Conservation (phyloP, 2,888 invertebrate species). For the Cheilosia impressa region DNA sequence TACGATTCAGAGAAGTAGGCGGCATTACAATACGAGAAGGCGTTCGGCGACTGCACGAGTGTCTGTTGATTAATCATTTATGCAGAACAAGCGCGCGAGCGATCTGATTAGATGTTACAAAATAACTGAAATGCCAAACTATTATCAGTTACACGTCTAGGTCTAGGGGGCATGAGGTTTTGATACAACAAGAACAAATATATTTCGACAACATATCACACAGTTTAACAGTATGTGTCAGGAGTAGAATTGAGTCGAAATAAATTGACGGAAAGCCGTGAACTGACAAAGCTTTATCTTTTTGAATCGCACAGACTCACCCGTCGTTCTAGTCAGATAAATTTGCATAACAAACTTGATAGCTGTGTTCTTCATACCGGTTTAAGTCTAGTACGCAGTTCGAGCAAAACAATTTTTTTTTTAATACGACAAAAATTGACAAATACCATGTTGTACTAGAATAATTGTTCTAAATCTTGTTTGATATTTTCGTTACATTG, state of each 20-base stretch:
- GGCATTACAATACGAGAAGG: not conserved
- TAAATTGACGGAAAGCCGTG: too few relatives aligned
- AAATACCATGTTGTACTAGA: too few relatives aligned
- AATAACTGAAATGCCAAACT: constrained; percentile 24
- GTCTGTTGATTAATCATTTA: constrained; percentile 48
- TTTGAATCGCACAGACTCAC: too few relatives aligned
- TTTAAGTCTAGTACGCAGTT: too few relatives aligned
- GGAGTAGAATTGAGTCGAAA: not conserved
- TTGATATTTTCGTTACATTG: too few relatives aligned
- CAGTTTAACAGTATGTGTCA: not conserved
- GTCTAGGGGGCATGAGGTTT: not conserved
- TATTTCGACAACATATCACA: not conserved
- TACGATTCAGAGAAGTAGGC: not conserved
- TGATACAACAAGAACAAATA: not conserved
- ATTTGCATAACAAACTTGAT: too few relatives aligned
- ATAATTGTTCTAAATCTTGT: too few relatives aligned
- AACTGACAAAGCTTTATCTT: too few relatives aligned
- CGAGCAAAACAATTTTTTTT: too few relatives aligned
- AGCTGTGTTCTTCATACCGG: too few relatives aligned
- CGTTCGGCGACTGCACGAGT: constrained; percentile 11
- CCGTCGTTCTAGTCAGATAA: too few relatives aligned
- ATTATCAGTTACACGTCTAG: constrained; percentile 30
- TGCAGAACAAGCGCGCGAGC: constrained; percentile 26
- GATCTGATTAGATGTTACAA: constrained; percentile 59
- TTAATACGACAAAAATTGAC: too few relatives aligned